Evolutionary conservation across 2,888 invertebrate genomes (phyloP).

Genomic region (Cerceris rybyensis): DNA sequence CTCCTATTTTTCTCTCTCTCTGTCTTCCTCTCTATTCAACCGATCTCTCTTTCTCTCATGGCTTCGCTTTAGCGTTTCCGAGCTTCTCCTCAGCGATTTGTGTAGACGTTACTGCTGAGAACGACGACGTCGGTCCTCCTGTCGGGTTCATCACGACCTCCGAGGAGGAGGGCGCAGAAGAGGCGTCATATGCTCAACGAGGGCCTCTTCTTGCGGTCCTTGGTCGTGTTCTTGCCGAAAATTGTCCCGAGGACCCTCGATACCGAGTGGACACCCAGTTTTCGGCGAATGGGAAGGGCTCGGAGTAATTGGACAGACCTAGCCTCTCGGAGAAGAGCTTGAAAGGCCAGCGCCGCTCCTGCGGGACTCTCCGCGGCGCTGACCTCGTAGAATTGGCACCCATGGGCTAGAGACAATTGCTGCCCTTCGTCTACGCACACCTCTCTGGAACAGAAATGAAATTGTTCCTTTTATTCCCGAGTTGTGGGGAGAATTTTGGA

Average conservation of each 20-base stretch:
- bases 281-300: slow-evolving; percentile 87
- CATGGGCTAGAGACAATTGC: slow-evolving; percentile 89
- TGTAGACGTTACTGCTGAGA: slow-evolving; percentile 77
- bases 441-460: slow-evolving; percentile 83
- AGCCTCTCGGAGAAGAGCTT: slow-evolving; percentile 89
- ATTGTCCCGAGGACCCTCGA: slow-evolving; percentile 91
- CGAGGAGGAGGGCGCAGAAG: slow-evolving; percentile 79
- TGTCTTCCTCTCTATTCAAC: neutral
- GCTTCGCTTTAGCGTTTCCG: neutral
- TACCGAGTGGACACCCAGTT: slow-evolving; percentile 90
- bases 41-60: neutral
- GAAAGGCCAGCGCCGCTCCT: slow-evolving; percentile 91
- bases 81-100: slow-evolving; percentile 68
- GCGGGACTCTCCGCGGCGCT: slow-evolving; percentile 92
- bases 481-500: neutral
- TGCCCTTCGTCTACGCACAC: slow-evolving; percentile 92
- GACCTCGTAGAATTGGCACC: slow-evolving; percentile 93
- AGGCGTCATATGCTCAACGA: slow-evolving; percentile 88
- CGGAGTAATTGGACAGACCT: slow-evolving; percentile 88
- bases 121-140: slow-evolving; percentile 75
- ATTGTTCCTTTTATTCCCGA: neutral
- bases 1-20: neutral
- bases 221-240: slow-evolving; percentile 90
- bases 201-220: slow-evolving; percentile 89
- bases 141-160: slow-evolving; percentile 77